A percentile compares a stretch with the other conserved stretches of the same genome.
Evolutionary conservation across 1,140 invertebrate species (phyloP).

Genomic region (Drosophila sp.): DNA sequence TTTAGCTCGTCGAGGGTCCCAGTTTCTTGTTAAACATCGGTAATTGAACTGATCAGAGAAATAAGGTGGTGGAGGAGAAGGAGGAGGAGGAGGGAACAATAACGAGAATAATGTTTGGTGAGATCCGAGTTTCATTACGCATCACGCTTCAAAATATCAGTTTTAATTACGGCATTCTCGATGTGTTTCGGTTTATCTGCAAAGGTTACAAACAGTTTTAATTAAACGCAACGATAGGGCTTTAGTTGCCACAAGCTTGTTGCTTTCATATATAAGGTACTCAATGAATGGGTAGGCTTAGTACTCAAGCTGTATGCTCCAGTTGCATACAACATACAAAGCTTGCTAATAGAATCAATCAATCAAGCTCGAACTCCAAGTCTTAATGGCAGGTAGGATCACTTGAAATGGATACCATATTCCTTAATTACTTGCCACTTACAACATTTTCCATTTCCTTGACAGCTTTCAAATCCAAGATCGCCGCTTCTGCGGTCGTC

Average conservation of each 20-base stretch:
- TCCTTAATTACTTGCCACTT: not conserved
- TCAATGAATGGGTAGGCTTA: conserved; percentile 22
- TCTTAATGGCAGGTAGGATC: conserved; percentile 40
- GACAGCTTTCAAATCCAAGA: conserved; percentile 45
- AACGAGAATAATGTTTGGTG: conserved; percentile 27
- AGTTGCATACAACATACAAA: conserved; percentile 28
- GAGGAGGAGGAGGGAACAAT: not conserved
- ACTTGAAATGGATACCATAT: conserved; percentile 12
- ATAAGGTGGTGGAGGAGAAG: not conserved
- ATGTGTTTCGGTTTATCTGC: conserved; percentile 59
- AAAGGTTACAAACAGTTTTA: conserved; percentile 62
- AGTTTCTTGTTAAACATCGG: conserved; percentile 8
- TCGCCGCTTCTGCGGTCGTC: conserved; percentile 31
- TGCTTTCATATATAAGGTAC: conserved; percentile 41
- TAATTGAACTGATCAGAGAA: not conserved
- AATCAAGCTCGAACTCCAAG: conserved; percentile 12
- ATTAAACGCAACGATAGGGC: conserved; percentile 55
- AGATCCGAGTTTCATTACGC: conserved; percentile 36
- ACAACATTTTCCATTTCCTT: not conserved
- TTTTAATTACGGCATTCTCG: conserved; percentile 63
- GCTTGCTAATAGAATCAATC: conserved; percentile 25
- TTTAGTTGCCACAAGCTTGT: conserved; percentile 30
- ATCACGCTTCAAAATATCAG: conserved; percentile 12
- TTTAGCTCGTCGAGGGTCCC: not conserved
- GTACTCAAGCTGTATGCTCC: conserved; percentile 31